A percentile compares a stretch with the other conserved stretches of the same genome.
These are phyloP conservation scores for Hartigia nigra DNA, from an alignment of 2,888 invertebrate genomes.

Conservation along the genomic window DNA sequence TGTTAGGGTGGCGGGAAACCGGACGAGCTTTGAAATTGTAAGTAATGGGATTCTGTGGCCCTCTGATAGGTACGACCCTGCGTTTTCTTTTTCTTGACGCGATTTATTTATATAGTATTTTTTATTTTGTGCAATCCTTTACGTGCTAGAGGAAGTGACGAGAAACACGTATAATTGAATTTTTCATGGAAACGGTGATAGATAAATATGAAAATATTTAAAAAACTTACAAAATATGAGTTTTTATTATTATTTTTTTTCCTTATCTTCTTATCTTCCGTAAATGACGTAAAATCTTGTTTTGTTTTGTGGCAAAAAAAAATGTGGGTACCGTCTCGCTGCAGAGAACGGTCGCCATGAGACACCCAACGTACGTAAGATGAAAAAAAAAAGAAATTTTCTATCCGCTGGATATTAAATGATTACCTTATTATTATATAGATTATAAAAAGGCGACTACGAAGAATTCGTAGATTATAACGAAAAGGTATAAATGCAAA, in stretches of 20 bases:
- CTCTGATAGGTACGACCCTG: background rate
- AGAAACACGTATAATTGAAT: background rate
- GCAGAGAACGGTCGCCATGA: conserved; percentile 46
- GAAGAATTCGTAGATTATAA: conserved; percentile 42
- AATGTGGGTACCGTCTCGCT: background rate
- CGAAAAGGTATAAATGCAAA: conserved; percentile 43
- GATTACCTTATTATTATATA: conserved; percentile 38
- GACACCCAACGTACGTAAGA: conserved; percentile 42
- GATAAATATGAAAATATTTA: background rate
- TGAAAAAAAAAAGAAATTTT: conserved; percentile 33
- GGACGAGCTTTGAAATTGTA: background rate
- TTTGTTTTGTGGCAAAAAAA: background rate
- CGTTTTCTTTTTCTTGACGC: background rate
- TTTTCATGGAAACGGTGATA: background rate
- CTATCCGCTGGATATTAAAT: conserved; percentile 36
- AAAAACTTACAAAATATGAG: background rate
- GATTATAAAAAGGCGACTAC: conserved; percentile 25
- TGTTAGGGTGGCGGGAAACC: background rate
- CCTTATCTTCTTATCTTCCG: background rate
- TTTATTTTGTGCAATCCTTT: background rate
- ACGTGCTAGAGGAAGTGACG: background rate
- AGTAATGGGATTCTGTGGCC: background rate
- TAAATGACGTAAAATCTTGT: background rate
- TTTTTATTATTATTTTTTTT: background rate
- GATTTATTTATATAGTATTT: background rate